These are phyloP conservation scores for Atherinomorus stipes DNA, from an alignment of 2,113 vertebrate species.

Conservation along the genomic window DNA sequence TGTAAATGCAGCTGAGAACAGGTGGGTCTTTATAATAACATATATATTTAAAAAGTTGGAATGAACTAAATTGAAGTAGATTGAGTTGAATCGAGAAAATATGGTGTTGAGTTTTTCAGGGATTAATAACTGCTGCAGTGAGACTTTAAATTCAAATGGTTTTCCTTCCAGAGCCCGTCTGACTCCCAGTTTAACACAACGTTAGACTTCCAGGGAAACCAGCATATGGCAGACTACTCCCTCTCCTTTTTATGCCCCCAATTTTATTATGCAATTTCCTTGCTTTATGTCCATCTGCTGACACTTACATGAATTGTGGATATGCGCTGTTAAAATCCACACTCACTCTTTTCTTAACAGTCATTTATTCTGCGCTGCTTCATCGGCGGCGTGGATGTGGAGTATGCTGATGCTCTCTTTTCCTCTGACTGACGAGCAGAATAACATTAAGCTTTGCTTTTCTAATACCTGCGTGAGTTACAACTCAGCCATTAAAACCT, in stretches of 20 bases:
- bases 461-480: slow-evolving; percentile 28
- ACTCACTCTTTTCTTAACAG: slow-evolving; percentile 30
- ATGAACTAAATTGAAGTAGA: no score
- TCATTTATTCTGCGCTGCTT: slow-evolving; percentile 22
- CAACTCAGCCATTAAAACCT: slow-evolving; percentile 33
- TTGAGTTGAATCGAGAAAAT: no score
- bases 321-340: slow-evolving; percentile 39
- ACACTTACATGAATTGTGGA: slow-evolving; percentile 35
- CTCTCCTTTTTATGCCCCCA: slow-evolving; percentile 23
- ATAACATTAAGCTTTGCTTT: slow-evolving; percentile 1
- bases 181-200: slow-evolving; percentile 6
- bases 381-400: background rate
- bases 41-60: no score
- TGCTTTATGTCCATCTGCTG: slow-evolving; percentile 46
- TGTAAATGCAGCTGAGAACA: no score
- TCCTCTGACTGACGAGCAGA: slow-evolving; percentile 8
- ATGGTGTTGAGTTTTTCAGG: no score
- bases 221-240: background rate
- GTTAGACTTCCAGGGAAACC: slow-evolving; percentile 12
- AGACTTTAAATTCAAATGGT: background rate
- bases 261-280: slow-evolving; percentile 60
- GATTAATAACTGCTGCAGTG: no score
- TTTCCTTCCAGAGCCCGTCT: background rate
- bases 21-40: no score
- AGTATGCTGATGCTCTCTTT: background rate